Evolutionary conservation across 2,888 invertebrate genomes (phyloP).

Genomic region (Mesorhabditis belari): DNA sequence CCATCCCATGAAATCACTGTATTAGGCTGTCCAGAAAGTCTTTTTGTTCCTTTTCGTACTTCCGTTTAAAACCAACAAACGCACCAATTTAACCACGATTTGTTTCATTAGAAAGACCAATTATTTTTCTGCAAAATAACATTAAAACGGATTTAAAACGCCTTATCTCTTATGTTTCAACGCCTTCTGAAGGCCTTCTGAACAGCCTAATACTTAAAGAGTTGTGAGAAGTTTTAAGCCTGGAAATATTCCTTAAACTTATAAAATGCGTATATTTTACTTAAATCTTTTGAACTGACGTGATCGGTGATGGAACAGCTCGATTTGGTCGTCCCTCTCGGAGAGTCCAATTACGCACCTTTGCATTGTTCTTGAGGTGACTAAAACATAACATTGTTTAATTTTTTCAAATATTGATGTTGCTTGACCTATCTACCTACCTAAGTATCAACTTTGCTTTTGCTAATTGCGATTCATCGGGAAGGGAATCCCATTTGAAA

Average conservation of each 20-base stretch:
- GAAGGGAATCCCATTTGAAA: constrained; percentile 49
- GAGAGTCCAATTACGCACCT: constrained; percentile 52
- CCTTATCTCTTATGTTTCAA: no score
- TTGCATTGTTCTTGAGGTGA: constrained; percentile 52
- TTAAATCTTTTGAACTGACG: constrained; percentile 9
- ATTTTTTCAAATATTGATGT: background rate
- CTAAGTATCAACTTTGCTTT: constrained; percentile 38
- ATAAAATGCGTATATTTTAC: background rate
- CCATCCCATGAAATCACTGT: no score
- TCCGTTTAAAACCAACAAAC: no score
- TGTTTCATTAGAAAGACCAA: no score
- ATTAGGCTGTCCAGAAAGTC: no score
- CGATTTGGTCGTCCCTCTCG: constrained; percentile 50
- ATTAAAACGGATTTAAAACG: no score
- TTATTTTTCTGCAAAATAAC: no score
- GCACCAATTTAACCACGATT: no score
- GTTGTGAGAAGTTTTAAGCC: background rate
- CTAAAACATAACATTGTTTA: constrained; percentile 26
- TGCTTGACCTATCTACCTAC: background rate
- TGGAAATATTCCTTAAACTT: background rate
- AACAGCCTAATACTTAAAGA: background rate
- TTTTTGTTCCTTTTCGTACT: no score
- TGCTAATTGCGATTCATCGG: constrained; percentile 44
- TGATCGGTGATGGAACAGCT: background rate
- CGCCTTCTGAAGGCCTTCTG: no score